phyloP scores from a whole-genome alignment of 2,888 invertebrate species.

The Limnephilus rhombicus region DNA sequence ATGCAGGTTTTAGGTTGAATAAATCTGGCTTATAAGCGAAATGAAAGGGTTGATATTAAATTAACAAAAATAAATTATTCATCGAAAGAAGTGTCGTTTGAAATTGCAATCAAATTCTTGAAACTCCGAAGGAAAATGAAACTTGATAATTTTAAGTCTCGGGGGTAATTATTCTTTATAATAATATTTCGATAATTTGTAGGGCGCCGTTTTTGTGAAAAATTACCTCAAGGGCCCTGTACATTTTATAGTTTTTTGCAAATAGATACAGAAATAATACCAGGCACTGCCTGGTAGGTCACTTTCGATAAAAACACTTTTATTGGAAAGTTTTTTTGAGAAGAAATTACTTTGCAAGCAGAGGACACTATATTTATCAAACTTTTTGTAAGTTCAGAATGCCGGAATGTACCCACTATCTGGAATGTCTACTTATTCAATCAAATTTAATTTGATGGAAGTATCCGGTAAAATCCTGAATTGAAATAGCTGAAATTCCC shows the following conservation, averaged over 20 bases:
- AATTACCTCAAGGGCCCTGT: too few species aligned
- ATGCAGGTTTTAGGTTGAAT: background rate
- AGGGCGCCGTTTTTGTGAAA: too few species aligned
- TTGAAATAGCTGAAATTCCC: background rate
- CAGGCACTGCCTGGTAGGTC: too few species aligned
- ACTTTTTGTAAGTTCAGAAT: background rate
- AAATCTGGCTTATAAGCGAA: background rate
- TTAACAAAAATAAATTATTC: background rate
- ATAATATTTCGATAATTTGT: too few species aligned
- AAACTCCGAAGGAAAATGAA: background rate
- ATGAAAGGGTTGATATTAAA: background rate
- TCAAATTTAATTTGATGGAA: background rate
- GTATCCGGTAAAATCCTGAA: too few species aligned
- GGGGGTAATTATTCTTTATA: background rate
- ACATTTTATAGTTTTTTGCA: too few species aligned
- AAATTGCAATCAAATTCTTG: background rate
- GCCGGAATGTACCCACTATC: background rate
- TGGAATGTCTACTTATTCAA: background rate
- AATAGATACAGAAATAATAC: too few species aligned
- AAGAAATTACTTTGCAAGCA: too few species aligned
- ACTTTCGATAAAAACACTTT: too few species aligned
- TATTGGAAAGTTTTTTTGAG: too few species aligned
- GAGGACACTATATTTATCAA: background rate
- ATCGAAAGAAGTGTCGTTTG: background rate
- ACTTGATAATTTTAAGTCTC: background rate